Evolutionary conservation across 2,888 invertebrate species (phyloP).

Genomic region (Spodoptera littoralis): DNA sequence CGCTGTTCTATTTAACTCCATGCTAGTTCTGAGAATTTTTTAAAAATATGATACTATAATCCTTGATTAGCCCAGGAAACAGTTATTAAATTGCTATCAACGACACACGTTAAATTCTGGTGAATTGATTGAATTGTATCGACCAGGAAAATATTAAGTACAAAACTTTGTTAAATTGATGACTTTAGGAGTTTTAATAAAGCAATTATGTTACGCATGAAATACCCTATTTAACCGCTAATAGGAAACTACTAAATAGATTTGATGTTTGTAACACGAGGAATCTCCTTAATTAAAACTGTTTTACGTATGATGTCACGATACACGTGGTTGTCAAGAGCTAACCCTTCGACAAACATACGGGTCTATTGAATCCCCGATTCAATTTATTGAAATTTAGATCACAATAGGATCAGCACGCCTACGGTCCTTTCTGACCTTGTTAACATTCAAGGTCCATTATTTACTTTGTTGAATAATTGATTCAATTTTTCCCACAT

Average conservation of each 20-base stretch:
- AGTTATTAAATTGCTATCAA: too few relatives aligned
- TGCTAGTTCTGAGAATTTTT: too few relatives aligned
- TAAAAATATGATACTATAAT: too few relatives aligned
- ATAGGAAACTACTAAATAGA: constrained; percentile 19
- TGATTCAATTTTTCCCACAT: constrained; percentile 20
- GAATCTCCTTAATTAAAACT: constrained; percentile 13
- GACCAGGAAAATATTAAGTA: too few relatives aligned
- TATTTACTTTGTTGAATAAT: constrained; percentile 45
- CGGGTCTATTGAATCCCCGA: constrained; percentile 42
- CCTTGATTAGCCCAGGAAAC: too few relatives aligned
- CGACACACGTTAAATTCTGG: too few relatives aligned
- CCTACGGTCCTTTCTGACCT: constrained; percentile 50
- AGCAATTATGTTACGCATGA: constrained; percentile 12
- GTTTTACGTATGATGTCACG: constrained; percentile 20
- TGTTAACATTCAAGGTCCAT: constrained; percentile 52
- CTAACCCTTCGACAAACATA: constrained; percentile 38
- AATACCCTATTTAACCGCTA: constrained; percentile 11
- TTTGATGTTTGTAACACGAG: constrained; percentile 24
- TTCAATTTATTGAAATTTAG: constrained; percentile 50
- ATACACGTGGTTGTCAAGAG: constrained; percentile 21
- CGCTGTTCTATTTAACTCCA: too few relatives aligned
- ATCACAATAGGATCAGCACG: constrained; percentile 42
- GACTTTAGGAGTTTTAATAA: too few relatives aligned
- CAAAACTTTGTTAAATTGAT: too few relatives aligned
- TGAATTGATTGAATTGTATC: too few relatives aligned